These are phyloP conservation scores for Hesperophylax magnus DNA, from an alignment of 1,140 invertebrate species.

Conservation along the genomic window DNA sequence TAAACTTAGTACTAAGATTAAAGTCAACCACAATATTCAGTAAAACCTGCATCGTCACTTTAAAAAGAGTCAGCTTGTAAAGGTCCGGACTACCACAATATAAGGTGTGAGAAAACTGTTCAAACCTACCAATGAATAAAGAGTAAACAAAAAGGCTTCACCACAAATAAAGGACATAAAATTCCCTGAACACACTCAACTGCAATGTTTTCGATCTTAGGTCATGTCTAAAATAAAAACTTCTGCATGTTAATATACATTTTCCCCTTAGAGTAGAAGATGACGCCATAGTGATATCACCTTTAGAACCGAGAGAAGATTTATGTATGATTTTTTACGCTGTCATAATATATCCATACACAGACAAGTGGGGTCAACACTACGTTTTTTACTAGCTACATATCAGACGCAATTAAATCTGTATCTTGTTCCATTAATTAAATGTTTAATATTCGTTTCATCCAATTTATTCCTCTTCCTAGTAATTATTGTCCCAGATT, in stretches of 20 bases:
- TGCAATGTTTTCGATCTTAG: conserved; percentile 1
- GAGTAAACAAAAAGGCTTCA: neutral
- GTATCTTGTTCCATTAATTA: neutral
- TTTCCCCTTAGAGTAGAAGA: neutral
- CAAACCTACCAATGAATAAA: neutral
- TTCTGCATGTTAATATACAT: conserved; percentile 7
- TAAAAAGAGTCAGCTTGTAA: too few relatives aligned
- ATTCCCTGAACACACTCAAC: neutral
- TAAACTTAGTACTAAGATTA: neutral
- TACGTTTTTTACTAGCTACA: neutral
- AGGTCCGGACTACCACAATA: neutral
- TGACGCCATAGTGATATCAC: conserved; percentile 32
- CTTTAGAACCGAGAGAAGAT: conserved; percentile 9
- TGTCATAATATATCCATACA: neutral
- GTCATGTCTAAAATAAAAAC: conserved; percentile 31
- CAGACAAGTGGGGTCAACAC: neutral
- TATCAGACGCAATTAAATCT: too few relatives aligned
- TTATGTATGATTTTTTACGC: neutral
- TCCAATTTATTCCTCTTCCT: neutral
- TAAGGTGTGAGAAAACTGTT: neutral
- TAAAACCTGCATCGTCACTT: neutral
- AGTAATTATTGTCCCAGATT: neutral
- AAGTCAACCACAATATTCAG: too few relatives aligned
- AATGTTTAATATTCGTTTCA: neutral
- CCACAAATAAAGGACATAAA: neutral